These are phyloP conservation scores for Ophraella communa DNA, from an alignment of 2,888 invertebrate genomes.

Conservation along the genomic window DNA sequence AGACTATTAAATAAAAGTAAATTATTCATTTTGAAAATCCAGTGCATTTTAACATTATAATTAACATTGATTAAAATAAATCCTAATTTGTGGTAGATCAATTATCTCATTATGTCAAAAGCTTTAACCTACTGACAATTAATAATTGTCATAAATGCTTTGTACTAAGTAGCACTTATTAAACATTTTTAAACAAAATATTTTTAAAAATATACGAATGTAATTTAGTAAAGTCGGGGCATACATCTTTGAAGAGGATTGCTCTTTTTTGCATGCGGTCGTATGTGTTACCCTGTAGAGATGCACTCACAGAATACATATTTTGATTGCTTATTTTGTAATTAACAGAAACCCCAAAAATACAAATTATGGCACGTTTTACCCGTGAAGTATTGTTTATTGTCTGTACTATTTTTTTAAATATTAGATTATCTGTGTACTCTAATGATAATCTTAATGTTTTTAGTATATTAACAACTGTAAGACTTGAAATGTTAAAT, in stretches of 20 bases:
- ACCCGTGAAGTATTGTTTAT: constrained; percentile 16
- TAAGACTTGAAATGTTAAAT: constrained; percentile 36
- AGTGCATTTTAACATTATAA: not conserved
- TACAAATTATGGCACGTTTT: not conserved
- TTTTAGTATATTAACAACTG: constrained; percentile 26
- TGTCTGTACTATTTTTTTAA: constrained; percentile 11
- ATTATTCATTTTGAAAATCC: not conserved
- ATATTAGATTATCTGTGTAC: not conserved
- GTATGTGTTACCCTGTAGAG: no score
- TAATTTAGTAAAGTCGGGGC: not conserved
- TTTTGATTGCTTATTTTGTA: no score
- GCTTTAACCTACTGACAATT: no score
- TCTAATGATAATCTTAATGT: constrained; percentile 12
- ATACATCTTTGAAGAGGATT: no score
- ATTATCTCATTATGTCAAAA: not conserved
- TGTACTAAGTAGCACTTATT: no score
- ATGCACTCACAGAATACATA: no score
- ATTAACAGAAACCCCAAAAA: not conserved
- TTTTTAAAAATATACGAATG: not conserved
- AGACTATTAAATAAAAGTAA: not conserved
- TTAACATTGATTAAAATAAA: not conserved
- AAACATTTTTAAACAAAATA: no score
- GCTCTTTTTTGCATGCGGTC: no score
- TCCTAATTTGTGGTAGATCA: not conserved
- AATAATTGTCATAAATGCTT: not conserved